Evolutionary conservation across 2,797 vertebrate species (phyloP).

Genomic region (Erithacus rubecula): DNA sequence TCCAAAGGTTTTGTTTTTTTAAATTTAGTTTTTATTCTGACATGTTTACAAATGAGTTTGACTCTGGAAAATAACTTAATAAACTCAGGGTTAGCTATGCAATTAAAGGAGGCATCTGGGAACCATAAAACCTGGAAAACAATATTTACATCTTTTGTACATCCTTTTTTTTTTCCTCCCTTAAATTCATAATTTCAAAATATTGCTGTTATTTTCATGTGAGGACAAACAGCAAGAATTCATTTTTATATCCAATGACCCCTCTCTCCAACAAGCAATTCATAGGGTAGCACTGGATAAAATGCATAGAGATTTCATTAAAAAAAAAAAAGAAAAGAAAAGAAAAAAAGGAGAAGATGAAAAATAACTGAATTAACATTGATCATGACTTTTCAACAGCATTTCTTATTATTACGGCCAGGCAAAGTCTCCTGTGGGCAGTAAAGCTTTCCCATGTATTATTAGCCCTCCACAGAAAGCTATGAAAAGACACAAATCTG

Average conservation of each 20-base stretch:
- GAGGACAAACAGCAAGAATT: conserved; percentile 47
- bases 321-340: conserved; percentile 56
- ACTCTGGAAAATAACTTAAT: conserved; percentile 81
- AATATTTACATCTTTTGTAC: conserved; percentile 75
- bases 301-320: conserved; percentile 64
- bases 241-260: conserved; percentile 67
- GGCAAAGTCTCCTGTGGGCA: conserved; percentile 52
- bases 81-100: conserved; percentile 76
- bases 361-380: conserved; percentile 74
- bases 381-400: conserved; percentile 66
- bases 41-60: conserved; percentile 80
- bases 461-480: conserved; percentile 68
- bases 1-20: conserved; percentile 72
- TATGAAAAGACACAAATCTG: conserved; percentile 71
- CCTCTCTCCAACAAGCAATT: conserved; percentile 48
- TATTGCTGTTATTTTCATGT: conserved; percentile 48
- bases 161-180: conserved; percentile 25
- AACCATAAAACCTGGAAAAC: conserved; percentile 74
- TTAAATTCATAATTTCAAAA: conserved; percentile 61
- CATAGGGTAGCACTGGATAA: conserved; percentile 45
- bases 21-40: conserved; percentile 77
- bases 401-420: conserved; percentile 58
- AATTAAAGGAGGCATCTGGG: conserved; percentile 77
- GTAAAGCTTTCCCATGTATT: conserved; percentile 62
- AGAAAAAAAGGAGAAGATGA: conserved; percentile 69